phyloP scores from a whole-genome alignment of 2,797 vertebrate species.

The Monodelphis domestica region DNA sequence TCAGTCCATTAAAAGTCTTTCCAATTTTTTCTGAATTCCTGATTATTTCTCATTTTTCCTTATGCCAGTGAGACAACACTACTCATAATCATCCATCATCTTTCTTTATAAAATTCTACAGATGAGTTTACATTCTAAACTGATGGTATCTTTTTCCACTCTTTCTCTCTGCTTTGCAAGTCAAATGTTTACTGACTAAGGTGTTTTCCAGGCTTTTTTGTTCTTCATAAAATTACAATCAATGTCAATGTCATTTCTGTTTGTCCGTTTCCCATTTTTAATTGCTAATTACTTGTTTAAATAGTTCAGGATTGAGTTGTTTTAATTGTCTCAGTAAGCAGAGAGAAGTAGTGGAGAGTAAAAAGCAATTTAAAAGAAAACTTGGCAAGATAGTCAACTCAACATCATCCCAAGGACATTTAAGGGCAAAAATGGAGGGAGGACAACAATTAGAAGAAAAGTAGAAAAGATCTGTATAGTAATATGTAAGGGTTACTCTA shows the following conservation, averaged over 20 bases:
- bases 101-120: background rate
- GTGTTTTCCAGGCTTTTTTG: background rate
- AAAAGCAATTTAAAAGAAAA: background rate
- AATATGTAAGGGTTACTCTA: background rate
- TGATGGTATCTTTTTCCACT: background rate
- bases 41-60: background rate
- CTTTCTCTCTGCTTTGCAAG: background rate
- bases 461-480: background rate
- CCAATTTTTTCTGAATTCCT: background rate
- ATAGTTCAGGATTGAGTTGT: background rate
- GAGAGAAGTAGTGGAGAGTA: background rate
- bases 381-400: background rate
- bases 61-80: background rate
- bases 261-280: slow-evolving; percentile 1
- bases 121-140: background rate
- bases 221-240: background rate
- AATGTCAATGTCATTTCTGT: slow-evolving; percentile 4
- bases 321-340: background rate
- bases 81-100: background rate
- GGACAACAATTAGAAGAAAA: background rate
- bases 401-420: background rate
- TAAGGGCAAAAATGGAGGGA: background rate
- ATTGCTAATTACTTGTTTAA: slow-evolving; percentile 2
- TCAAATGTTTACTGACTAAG: slow-evolving; percentile 5
- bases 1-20: background rate